Base-by-base conservation (phyloP, 2,113 vertebrate species). In the Chlamydotis undulata region DNA sequence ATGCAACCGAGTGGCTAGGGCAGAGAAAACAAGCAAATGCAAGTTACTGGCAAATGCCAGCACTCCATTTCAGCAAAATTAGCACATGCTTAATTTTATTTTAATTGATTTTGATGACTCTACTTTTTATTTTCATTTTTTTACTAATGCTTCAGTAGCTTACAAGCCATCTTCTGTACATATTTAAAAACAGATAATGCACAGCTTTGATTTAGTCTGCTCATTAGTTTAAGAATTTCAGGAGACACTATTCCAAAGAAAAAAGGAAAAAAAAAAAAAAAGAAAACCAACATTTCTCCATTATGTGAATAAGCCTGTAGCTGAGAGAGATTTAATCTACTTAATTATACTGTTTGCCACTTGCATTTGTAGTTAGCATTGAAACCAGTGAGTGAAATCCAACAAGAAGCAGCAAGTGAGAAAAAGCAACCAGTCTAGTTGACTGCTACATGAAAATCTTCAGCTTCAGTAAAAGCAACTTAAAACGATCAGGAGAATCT, bases 301-400 rank as follows among this genome's bases (percentile, higher is more conserved):
- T 52, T 53, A 71, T 28, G 13, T 78, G 75, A 93, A 67, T 47
- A 90, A 89, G 60, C 76, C 73, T 49, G 33, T 64, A 93, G 53
- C 85, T 78, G 86, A 70, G 49, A 88, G n/a, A 92, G 60, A 65
- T 95, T 89, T 90, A 89, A 96, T 84, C 83, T 89, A 63, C 53
- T 28, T 89, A 93, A 93, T 86, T 80, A 88, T 22, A 81, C 47
- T 80, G 68, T 83, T 94, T 89, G 49, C 33, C 57, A 93, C 57
- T 87, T 60, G 60, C 64, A 76, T 81, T 93, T 91, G 71, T 29
- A 95, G 80, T 61, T 87, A 83, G 39, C 47, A 78, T 8, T 86
- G 39, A 87, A 92, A 93, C 60, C 60, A 56, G 56, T 31, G 53
- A 28, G 29, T 87, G 61, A 97, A 95, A 94, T 88, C 78, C 71